Evolutionary conservation across 1,140 invertebrate species (phyloP).

Genomic region (Condylostylus longicornis): DNA sequence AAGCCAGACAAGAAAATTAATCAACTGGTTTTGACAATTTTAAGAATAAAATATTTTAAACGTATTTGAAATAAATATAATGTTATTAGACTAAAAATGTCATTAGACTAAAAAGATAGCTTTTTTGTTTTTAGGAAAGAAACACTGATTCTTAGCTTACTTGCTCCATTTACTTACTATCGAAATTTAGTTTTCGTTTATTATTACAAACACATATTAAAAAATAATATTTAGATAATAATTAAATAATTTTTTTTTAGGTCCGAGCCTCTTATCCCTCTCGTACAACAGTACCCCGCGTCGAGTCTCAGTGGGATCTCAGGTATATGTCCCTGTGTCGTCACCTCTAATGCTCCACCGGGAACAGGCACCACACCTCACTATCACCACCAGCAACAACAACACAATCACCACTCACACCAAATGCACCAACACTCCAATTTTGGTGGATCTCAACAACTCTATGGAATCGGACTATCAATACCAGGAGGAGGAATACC

Average conservation of each 20-base stretch:
- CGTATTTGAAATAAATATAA: too few species aligned
- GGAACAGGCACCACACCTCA: slow-evolving; percentile 16
- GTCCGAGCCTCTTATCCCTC: slow-evolving; percentile 33
- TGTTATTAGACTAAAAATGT: too few species aligned
- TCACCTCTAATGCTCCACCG: slow-evolving; percentile 12
- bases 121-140: too few species aligned
- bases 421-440: slow-evolving; percentile 15
- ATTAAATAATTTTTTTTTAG: slow-evolving; percentile 8
- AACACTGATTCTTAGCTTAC: too few species aligned
- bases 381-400: slow-evolving; percentile 23
- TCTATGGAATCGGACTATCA: slow-evolving; percentile 31
- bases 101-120: too few species aligned
- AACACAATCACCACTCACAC: slow-evolving; percentile 27
- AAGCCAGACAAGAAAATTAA: too few species aligned
- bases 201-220: too few species aligned
- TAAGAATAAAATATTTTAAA: too few species aligned
- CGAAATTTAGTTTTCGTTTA: too few species aligned
- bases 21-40: too few species aligned
- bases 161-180: too few species aligned
- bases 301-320: slow-evolving; percentile 33
- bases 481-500: slow-evolving; percentile 18
- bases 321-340: slow-evolving; percentile 30
- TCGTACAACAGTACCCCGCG: slow-evolving; percentile 32
- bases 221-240: too few species aligned
- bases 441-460: slow-evolving; percentile 33